Percentiles rank a stretch among this genome's conserved stretches.
phyloP scores from a whole-genome alignment of 2,113 vertebrate genomes.

The Misgurnus mizolepis region DNA sequence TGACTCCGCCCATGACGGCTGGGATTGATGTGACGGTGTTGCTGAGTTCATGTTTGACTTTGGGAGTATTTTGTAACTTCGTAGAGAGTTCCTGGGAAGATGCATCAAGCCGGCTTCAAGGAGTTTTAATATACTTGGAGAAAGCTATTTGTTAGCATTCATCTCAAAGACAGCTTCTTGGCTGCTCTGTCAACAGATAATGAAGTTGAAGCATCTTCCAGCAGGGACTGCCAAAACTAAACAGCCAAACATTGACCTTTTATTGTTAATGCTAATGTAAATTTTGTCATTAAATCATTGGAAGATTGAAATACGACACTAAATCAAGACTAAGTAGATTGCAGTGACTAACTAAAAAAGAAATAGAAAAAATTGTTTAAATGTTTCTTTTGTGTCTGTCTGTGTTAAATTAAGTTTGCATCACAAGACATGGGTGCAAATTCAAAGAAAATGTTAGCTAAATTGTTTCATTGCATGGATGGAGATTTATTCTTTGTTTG shows the following conservation, averaged over 20 bases:
- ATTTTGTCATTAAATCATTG: neutral
- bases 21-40: constrained; percentile 49
- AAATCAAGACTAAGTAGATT: neutral
- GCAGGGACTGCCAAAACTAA: neutral
- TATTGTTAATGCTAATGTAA: neutral
- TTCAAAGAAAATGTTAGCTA: neutral
- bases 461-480: neutral
- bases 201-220: neutral
- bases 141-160: too few relatives aligned
- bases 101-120: neutral
- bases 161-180: neutral
- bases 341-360: neutral
- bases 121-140: too few relatives aligned
- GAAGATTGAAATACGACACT: neutral
- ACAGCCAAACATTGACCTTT: neutral
- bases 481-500: neutral
- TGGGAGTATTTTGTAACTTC: neutral
- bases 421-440: neutral
- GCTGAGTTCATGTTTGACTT: constrained; percentile 42
- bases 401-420: neutral
- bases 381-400: neutral
- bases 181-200: neutral
- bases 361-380: too few relatives aligned
- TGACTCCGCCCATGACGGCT: constrained; percentile 49
- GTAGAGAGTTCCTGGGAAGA: neutral